Base-by-base conservation (phyloP, 2,113 vertebrate genomes). In the Phrynosoma blainvillii region DNA sequence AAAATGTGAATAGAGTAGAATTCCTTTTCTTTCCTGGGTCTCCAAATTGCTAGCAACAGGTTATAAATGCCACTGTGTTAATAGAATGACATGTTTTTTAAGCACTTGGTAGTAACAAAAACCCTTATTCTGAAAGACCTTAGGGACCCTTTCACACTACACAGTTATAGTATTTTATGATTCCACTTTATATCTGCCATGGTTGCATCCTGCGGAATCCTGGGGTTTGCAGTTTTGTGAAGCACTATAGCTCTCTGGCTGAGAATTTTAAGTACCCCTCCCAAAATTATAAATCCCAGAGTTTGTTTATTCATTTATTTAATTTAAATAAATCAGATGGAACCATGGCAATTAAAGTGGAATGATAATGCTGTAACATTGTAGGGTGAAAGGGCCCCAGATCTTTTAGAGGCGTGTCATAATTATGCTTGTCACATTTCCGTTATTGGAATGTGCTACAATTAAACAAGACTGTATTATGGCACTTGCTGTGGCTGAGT, bases 21-120 rank as follows among this genome's bases (percentile, higher is more conserved):
- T 92, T 87, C 92, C 81, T 5, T 91, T 84, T 92, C 90, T 95
- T 92, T 93, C 95, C 92, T 27, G 40, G 94, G 93, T 92, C 92
- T 94, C 87, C 89, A 82, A 89, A 89, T 86, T 87, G 88, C 93
- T 89, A 90, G 91, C 93, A 94, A 30, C 47, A 21, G 16, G 23
- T 82, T 82, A 75, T 62, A 13, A 65, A 75, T 5, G 40, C 47
- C 11, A 42, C 14, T n/a, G 36, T 23, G 59, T 6, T 84, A 8
- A 12, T 7, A 68, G 65, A 52, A 52, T 52, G 25, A 70, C 40
- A 56, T 25, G 2, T 10, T 47, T 76, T 73, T 42, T 76, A 59
- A 12, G 5, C 56, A 59, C 56, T 16, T 59, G 11, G 56, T 11
- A 13, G 4, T 59, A 59, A 11, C 14, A 59, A 59, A 11, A 2